Evolutionary conservation across 2,113 vertebrate species (phyloP).

Genomic region (Aspiorhynchus laticeps): DNA sequence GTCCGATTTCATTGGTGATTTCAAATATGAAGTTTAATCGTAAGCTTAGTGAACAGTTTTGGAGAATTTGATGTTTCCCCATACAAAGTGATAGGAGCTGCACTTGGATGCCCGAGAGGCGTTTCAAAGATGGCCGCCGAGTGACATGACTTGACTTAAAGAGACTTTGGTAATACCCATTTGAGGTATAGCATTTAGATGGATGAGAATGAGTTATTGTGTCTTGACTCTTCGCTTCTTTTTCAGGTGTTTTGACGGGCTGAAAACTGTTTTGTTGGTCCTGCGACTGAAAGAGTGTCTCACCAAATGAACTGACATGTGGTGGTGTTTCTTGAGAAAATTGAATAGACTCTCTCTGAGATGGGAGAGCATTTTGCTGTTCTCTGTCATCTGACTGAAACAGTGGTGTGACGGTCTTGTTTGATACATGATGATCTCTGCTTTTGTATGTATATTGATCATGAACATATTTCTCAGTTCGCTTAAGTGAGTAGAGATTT

Average conservation of each 20-base stretch:
- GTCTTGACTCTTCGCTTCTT: not conserved
- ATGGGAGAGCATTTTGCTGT: not conserved
- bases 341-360: not conserved
- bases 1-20: no score
- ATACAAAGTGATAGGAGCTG: no score
- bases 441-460: not conserved
- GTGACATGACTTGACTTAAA: no score
- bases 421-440: not conserved
- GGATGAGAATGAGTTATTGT: not conserved
- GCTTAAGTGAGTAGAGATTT: not conserved
- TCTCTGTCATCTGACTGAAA: not conserved
- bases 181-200: not conserved
- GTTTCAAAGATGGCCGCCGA: no score
- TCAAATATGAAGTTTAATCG: no score
- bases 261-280: not conserved
- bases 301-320: not conserved
- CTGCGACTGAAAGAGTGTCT: not conserved
- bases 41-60: no score
- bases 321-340: not conserved
- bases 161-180: not conserved
- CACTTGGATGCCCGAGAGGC: no score
- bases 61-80: no score
- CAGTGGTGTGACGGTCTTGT: not conserved
- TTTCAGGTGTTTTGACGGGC: not conserved
- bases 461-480: not conserved